These are phyloP conservation scores for Coracias cyanogaster DNA, from an alignment of 2,797 vertebrate genomes.

Conservation along the genomic window DNA sequence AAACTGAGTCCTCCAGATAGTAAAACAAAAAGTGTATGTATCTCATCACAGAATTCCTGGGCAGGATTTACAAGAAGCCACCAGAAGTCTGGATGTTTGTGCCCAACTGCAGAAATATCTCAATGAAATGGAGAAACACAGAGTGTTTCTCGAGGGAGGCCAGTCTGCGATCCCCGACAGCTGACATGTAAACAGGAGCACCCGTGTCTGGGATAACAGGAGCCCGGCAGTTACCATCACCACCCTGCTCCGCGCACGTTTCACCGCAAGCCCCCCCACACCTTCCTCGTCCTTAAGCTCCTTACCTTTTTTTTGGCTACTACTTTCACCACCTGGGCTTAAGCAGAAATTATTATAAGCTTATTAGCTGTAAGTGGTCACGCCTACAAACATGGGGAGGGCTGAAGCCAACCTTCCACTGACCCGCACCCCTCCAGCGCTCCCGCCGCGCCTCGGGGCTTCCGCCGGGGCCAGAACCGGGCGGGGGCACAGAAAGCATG, in stretches of 20 bases:
- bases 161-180: not conserved
- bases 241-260: not conserved
- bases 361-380: slow-evolving; percentile 59
- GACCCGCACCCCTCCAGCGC: slow-evolving; percentile 7
- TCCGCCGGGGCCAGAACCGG: slow-evolving; percentile 9
- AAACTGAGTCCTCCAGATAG: not conserved
- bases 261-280: not conserved
- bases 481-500: not conserved
- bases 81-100: not conserved
- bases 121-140: not conserved
- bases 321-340: slow-evolving; percentile 57
- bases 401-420: slow-evolving; percentile 23
- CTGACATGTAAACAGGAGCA: not conserved
- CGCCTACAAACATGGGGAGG: slow-evolving; percentile 52
- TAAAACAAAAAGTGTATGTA: not conserved
- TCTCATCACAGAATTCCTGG: not conserved
- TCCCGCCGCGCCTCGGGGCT: not conserved
- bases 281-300: not conserved
- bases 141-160: not conserved
- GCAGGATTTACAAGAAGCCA: not conserved
- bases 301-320: not conserved
- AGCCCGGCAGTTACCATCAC: not conserved
- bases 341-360: slow-evolving; percentile 61
- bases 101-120: not conserved
- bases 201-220: not conserved